These are phyloP conservation scores for Tichodroma muraria DNA, from an alignment of 2,113 vertebrate species.

Conservation along the genomic window DNA sequence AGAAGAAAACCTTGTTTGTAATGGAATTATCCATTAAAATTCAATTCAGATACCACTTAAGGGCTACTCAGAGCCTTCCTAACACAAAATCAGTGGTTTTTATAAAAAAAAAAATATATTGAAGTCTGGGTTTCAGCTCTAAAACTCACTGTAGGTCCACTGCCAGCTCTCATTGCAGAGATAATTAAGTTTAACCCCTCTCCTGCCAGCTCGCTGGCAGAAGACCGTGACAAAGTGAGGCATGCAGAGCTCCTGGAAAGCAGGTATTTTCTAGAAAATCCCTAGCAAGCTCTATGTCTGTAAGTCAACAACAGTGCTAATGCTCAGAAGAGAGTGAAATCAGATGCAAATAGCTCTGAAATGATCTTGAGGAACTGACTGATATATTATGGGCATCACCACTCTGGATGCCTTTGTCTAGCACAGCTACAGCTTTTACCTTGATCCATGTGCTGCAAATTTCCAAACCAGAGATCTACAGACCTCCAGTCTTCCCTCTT, in stretches of 20 bases:
- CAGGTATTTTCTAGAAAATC: background rate
- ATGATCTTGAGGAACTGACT: background rate
- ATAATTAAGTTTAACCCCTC: background rate
- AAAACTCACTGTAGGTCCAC: background rate
- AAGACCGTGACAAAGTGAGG: background rate
- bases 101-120: background rate
- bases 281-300: background rate
- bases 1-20: slow-evolving; percentile 40
- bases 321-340: background rate
- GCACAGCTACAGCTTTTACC: background rate
- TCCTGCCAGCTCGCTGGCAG: background rate
- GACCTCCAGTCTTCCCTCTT: background rate
- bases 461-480: background rate
- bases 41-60: slow-evolving; percentile 33
- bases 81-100: background rate
- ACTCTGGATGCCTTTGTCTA: background rate
- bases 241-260: background rate
- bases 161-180: background rate
- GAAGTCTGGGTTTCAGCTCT: background rate
- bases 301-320: background rate
- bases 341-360: background rate
- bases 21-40: slow-evolving; percentile 30
- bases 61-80: background rate
- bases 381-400: background rate
- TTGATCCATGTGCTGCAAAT: background rate